Conservation (phyloP, 2,797 vertebrate species). For the Peromyscus attwateri region DNA sequence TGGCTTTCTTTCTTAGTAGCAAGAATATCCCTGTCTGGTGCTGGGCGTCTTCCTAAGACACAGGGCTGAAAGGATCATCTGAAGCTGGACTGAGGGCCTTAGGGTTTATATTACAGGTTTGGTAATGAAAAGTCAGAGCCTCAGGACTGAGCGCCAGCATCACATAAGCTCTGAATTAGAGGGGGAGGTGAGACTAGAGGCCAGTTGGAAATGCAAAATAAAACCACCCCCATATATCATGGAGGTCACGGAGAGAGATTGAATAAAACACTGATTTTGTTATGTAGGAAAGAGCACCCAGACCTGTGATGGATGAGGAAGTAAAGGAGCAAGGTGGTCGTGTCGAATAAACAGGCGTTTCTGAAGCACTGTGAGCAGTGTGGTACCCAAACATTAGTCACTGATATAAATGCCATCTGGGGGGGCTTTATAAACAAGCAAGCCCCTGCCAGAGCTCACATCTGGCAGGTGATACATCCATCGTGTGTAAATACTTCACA, state of each 20-base stretch:
- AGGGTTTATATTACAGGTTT: not conserved
- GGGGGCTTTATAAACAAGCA: conserved; percentile 80
- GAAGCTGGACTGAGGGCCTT: not conserved
- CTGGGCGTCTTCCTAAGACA: not conserved
- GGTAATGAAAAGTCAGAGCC: not conserved
- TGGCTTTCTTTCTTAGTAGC: conserved; percentile 12
- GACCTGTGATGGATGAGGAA: conserved; percentile 73
- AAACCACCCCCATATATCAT: conserved; percentile 66
- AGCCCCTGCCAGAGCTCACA: conserved; percentile 65
- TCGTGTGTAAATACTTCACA: conserved; percentile 77
- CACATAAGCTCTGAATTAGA: not conserved
- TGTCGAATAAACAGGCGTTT: conserved; percentile 68
- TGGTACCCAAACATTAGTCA: conserved; percentile 76
- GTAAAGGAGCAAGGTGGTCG: conserved; percentile 69
- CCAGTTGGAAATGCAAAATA: conserved; percentile 65
- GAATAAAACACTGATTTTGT: conserved; percentile 71
- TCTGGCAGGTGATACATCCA: conserved; percentile 79
- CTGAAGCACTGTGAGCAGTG: conserved; percentile 69
- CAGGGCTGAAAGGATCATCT: not conserved
- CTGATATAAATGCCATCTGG: conserved; percentile 79
- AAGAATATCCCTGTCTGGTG: not conserved
- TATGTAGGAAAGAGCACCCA: conserved; percentile 61
- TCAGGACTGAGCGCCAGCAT: not conserved
- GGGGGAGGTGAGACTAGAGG: not conserved
- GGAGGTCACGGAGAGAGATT: conserved; percentile 71